Evolutionary conservation across 2,113 vertebrate species (phyloP), one percentile per base, ranked within the genome.

Genomic region (Cyrtonyx montezumae): DNA sequence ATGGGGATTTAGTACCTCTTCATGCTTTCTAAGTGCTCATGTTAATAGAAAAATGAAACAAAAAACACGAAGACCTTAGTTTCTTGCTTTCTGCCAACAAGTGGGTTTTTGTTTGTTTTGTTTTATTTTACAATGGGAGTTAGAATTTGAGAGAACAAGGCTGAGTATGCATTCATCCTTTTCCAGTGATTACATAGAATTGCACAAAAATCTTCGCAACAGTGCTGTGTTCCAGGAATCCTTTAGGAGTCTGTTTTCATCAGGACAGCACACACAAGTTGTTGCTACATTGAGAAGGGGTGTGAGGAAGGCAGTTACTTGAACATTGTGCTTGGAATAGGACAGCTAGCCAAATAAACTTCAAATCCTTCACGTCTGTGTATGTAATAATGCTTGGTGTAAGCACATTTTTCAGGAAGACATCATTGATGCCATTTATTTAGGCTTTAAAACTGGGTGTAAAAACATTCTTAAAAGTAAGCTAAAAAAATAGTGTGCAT

Each of bases 331-430:
- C 71, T 95, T 90, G 79, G 56, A 78, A 73, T 65, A 56, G 80
- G 84, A 95, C 67, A 71, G 67, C 65, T 65, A 84, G 90, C 65
- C 69, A 83, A 6, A 18, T 80, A 76, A 83, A 76, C 76, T 71
- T 46, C 48, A 86, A 65, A 73, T 62, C 87, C 48, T 59, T 53
- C 79, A 67, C 69, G 49, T 86, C 85, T 95, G 83, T 94, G 93
- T 84, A 75, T 93, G 85, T 62, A 86, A 69, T 95, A 51, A 76
- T 85, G 80, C 90, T 91, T 82, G 79, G 66, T 62, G 62, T 84
- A 79, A 95, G 75, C 79, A 75, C 76, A 46, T 90, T 94, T 65
- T 68, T 67, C 66, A 79, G 79, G 85, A 86, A 68, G 56, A 66
- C 87, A 61, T 77, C 62, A 43, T 1, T 66, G 84, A 88, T 94